These are phyloP conservation scores for Scarus forsteni DNA, from an alignment of 2,797 vertebrate species.

Conservation along the genomic window DNA sequence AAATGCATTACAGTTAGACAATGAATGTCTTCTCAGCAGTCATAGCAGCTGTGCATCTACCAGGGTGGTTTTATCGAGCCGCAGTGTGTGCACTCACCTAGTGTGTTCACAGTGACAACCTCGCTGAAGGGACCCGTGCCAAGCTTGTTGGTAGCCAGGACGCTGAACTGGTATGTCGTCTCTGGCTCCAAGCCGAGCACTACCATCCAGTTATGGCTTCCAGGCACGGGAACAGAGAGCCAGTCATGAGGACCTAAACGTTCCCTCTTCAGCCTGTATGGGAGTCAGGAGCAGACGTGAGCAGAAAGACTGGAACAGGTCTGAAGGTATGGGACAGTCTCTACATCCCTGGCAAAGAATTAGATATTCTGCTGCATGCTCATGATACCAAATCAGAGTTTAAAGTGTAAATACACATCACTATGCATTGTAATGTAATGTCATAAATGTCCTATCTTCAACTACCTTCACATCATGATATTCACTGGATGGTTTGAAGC, in stretches of 20 bases:
- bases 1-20: too few species aligned
- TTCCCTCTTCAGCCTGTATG: constrained; percentile 88
- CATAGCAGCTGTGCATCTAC: neutral
- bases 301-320: constrained; percentile 4
- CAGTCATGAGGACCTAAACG: constrained; percentile 91
- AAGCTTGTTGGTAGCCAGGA: constrained; percentile 96
- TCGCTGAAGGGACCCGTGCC: constrained; percentile 97
- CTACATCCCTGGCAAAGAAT: neutral
- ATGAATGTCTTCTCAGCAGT: neutral
- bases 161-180: constrained; percentile 94
- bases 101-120: constrained; percentile 92
- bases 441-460: neutral
- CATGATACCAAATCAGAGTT: neutral
- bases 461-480: constrained; percentile 34
- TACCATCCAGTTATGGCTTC: constrained; percentile 86
- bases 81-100: constrained; percentile 75
- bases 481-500: constrained; percentile 53
- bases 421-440: neutral
- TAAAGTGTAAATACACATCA: neutral
- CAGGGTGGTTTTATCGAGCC: constrained; percentile 16
- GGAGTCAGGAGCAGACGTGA: constrained; percentile 35
- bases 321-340: neutral
- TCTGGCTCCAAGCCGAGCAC: constrained; percentile 91
- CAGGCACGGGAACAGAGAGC: constrained; percentile 88
- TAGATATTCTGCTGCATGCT: neutral